phyloP scores from a whole-genome alignment of 2,113 vertebrate genomes.

The Lampris megalopsis region DNA sequence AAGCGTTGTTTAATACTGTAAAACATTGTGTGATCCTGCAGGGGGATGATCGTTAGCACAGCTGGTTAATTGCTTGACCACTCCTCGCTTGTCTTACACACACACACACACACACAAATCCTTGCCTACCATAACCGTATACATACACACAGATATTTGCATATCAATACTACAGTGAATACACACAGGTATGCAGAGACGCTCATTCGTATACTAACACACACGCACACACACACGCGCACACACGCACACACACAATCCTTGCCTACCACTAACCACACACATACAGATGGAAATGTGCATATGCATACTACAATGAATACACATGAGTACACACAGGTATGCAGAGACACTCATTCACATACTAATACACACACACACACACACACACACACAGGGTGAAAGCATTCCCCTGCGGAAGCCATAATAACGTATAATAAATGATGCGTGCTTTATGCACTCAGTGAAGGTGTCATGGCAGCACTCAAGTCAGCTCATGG shows the following conservation, averaged over 20 bases:
- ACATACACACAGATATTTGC: neutral
- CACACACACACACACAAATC: constrained; percentile 16
- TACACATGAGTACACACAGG: constrained; percentile 1
- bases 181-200: constrained; percentile 2
- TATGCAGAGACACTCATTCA: neutral
- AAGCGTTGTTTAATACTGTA: constrained; percentile 69
- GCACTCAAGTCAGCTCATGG: constrained; percentile 66
- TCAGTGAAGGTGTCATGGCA: constrained; percentile 70
- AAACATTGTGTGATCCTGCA: constrained; percentile 72
- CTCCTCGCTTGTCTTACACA: constrained; percentile 45
- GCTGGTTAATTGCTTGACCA: constrained; percentile 75
- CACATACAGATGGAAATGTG: neutral
- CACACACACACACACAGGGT: constrained; percentile 18
- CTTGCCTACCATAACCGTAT: neutral
- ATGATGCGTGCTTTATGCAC: constrained; percentile 59
- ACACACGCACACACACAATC: neutral
- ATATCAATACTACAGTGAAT: neutral
- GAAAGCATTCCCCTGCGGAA: constrained; percentile 44
- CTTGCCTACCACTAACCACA: neutral
- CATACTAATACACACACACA: neutral
- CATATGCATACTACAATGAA: neutral
- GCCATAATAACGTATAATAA: constrained; percentile 69
- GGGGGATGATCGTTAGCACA: constrained; percentile 77
- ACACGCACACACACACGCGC: constrained; percentile 9
- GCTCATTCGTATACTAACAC: neutral